Evolutionary conservation across 1,140 invertebrate species (phyloP).

Genomic region (Littorina saxatilis): DNA sequence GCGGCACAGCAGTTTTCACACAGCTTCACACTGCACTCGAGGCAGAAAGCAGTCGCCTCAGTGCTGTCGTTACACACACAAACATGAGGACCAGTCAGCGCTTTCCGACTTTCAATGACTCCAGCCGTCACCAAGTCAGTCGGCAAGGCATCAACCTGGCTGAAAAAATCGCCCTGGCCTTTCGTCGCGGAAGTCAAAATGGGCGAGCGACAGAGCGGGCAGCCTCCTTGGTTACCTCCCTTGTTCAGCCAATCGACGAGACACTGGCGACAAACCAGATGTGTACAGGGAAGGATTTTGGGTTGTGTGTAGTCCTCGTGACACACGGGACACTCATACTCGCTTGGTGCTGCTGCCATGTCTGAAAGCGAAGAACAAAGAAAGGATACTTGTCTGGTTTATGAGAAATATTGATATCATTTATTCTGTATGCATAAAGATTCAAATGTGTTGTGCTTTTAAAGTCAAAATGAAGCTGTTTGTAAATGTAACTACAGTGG

Average conservation of each 20-base stretch:
- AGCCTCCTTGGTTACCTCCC: not conserved
- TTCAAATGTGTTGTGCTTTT: too few species aligned
- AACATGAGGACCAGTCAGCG: not conserved
- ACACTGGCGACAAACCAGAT: not conserved
- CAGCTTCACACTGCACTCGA: conserved; percentile 1
- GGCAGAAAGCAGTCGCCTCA: not conserved
- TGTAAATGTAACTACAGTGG: too few species aligned
- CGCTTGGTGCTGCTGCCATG: not conserved
- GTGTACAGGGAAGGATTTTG: conserved; percentile 26
- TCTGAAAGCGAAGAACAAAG: too few species aligned
- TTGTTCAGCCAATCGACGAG: not conserved
- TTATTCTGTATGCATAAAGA: too few species aligned
- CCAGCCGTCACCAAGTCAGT: not conserved
- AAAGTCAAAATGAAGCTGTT: too few species aligned
- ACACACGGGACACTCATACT: conserved; percentile 1
- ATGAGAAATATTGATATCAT: too few species aligned
- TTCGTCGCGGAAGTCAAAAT: not conserved
- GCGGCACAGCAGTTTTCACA: not conserved
- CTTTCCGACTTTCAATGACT: not conserved
- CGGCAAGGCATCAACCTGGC: not conserved
- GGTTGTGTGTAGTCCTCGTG: conserved; percentile 2
- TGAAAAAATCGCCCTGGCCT: not conserved
- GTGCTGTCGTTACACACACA: not conserved
- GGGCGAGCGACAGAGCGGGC: conserved; percentile 16
- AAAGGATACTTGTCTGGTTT: too few species aligned